Base-by-base conservation (phyloP, 2,888 invertebrate genomes). In the Mesorhabditis belari region DNA sequence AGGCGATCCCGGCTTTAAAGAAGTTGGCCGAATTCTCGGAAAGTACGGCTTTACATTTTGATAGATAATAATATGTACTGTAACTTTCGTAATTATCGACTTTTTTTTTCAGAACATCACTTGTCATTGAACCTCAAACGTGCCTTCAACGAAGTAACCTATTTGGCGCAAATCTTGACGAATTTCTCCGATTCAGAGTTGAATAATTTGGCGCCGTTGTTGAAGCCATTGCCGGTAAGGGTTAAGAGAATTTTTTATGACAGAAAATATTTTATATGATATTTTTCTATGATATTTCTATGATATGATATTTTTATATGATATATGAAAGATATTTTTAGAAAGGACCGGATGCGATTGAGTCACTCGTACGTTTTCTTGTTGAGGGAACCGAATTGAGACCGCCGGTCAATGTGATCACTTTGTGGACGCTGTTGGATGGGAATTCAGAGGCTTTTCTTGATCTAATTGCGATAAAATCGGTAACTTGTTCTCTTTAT, bases 401-500 rank as follows among this genome's bases (percentile, higher is more conserved):
- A 19, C 71, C 71, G 9, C 69, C 71, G 0, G 58, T 65, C 5
- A 57, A 57, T 28, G 60, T 65, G 9, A 35, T 52, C 21, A 60
- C 52, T 9, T 4, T 71, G 1, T 69, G 27, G 25, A 19, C 60
- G 23, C 50, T 71, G 26, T 27, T 67, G 28, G 55, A 56, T 4
- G 60, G 62, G 12, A 64, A 67, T 55, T 50, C 62, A 19, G 63
- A 64, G 23, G 67, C 64, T 23, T 60, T 69, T 50, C 21, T 67
- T 4, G 71, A 71, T 1, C 35, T 71, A 19, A 55, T 71, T 2
- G 62, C 71, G 3, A 61, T 62, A 9, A 69, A 69, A 65, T 54
- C 67, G 24, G 71, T 71, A 26, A 49, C 50, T 53, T 35, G n/a
- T 28, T 4, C 4, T 21, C 9, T 19, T n/a, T n/a, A 2, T 51